phyloP scores from a whole-genome alignment of 2,797 vertebrate species.

The Enteromius paludinosus region DNA sequence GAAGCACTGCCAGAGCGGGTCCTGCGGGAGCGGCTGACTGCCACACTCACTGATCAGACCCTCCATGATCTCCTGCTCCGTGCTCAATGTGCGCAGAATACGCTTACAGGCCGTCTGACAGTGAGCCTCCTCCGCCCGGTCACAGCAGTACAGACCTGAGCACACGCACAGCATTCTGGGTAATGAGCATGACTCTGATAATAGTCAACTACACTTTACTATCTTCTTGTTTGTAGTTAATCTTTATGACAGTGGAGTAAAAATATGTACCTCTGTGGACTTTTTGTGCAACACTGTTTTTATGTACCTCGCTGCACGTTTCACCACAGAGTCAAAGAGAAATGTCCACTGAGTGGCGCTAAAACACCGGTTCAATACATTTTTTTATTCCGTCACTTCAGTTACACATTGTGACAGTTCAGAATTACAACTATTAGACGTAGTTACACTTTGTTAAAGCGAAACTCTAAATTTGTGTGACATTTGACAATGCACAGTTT shows the following conservation, averaged over 20 bases:
- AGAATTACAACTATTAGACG: too few relatives aligned
- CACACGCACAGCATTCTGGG: neutral
- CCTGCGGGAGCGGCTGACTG: conserved; percentile 94
- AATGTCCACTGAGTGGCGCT: too few relatives aligned
- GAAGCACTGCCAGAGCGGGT: conserved; percentile 98
- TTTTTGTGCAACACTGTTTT: too few relatives aligned
- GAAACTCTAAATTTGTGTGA: too few relatives aligned
- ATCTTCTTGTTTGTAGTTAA: neutral
- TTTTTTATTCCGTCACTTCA: too few relatives aligned
- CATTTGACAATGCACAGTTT: too few relatives aligned
- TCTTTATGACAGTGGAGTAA: neutral
- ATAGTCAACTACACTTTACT: neutral
- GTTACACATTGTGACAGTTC: too few relatives aligned
- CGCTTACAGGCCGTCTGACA: conserved; percentile 91
- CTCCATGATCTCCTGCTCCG: conserved; percentile 97
- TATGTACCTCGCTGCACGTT: too few relatives aligned
- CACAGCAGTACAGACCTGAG: conserved; percentile 95
- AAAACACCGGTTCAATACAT: too few relatives aligned
- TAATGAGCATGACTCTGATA: neutral
- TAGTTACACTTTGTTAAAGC: too few relatives aligned
- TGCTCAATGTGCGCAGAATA: conserved; percentile 94
- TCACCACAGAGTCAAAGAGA: too few relatives aligned
- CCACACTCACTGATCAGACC: conserved; percentile 92
- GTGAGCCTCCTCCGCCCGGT: conserved; percentile 89
- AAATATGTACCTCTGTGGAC: too few relatives aligned